Evolutionary conservation across 2,888 invertebrate species (phyloP), one percentile per base, ranked within the genome.

Genomic region (Drosophila kanekoi): DNA sequence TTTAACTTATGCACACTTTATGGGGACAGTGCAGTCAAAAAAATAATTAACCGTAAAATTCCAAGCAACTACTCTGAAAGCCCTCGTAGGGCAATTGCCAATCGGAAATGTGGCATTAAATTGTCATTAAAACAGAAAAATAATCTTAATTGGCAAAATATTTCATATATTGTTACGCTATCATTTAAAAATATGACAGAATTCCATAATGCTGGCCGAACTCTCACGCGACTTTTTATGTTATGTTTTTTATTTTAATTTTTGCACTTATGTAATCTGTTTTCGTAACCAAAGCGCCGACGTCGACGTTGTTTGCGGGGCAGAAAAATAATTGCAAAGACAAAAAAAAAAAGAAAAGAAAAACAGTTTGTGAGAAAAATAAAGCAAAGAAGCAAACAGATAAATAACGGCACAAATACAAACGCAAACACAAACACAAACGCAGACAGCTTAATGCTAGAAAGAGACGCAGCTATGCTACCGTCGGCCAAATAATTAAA

Each of bases 251-350:
- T 47, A 35, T 8, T 8, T 28, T 1, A 8, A 61, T 75, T 76
- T 77, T 69, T 79, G 67, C 78, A 66, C 78, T 87, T 87, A 87
- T 87, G 89, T 87, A 87, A 87, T 87, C 66, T 58, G 82, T 89
- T 87, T 87, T 87, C 86, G 88, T 87, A 87, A 87, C 89, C 58
- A 75, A 79, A 56, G 72, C 85, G 69, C 67, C 63, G 66, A 76
- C 72, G 79, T 58, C 60, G 66, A 57, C 61, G 69, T 52, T 49
- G 61, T 49, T 59, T 48, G 61, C 35, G 63, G 51, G 41, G 35
- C 54, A 45, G 37, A 57, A 43, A 66, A 44, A 40, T 40, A 66
- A 49, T 51, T 64, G 63, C 63, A 64, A 66, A 72, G 38, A 54
- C 51, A 57, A 28, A 56, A 67, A 54, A 54, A 57, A 28, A 56